These are phyloP conservation scores for Heliconius hewitsoni DNA, from an alignment of 1,140 invertebrate genomes.

Conservation along the genomic window DNA sequence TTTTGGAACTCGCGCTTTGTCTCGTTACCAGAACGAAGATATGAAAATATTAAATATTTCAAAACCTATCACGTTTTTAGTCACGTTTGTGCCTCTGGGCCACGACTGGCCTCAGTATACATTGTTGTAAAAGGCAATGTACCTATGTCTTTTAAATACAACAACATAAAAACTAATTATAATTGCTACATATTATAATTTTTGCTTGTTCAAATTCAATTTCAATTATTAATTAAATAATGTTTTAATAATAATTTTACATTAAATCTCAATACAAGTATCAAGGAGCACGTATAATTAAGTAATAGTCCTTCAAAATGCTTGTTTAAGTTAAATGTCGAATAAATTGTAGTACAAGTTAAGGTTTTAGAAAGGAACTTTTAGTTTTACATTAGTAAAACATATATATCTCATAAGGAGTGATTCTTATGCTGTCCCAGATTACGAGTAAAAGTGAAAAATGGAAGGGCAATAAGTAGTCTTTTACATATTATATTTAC, in stretches of 20 bases:
- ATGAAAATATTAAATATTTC: too few species aligned
- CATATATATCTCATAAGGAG: slow-evolving; percentile 4
- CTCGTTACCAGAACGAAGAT: too few species aligned
- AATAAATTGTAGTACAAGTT: not conserved
- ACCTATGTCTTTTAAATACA: too few species aligned
- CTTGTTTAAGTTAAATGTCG: slow-evolving; percentile 10
- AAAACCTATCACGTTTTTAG: too few species aligned
- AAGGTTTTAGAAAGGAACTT: slow-evolving; percentile 13
- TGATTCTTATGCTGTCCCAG: not conserved
- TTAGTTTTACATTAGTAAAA: slow-evolving; percentile 9
- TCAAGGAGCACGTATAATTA: slow-evolving; percentile 1
- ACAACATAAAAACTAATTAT: too few species aligned
- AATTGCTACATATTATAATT: too few species aligned
- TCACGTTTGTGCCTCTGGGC: too few species aligned
- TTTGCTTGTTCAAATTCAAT: too few species aligned
- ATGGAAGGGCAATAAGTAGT: not conserved
- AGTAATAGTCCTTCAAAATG: slow-evolving; percentile 11
- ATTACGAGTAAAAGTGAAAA: not conserved
- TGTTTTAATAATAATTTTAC: not conserved
- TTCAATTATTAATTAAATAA: not conserved
- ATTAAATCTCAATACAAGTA: not conserved
- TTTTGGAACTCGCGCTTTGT: too few species aligned
- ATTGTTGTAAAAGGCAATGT: too few species aligned
- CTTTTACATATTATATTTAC: too few species aligned
- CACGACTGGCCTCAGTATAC: too few species aligned